Percentiles rank a stretch among this genome's conserved stretches.
Evolutionary conservation across 2,888 invertebrate genomes (phyloP).

Genomic region (Hipparchia semele): DNA sequence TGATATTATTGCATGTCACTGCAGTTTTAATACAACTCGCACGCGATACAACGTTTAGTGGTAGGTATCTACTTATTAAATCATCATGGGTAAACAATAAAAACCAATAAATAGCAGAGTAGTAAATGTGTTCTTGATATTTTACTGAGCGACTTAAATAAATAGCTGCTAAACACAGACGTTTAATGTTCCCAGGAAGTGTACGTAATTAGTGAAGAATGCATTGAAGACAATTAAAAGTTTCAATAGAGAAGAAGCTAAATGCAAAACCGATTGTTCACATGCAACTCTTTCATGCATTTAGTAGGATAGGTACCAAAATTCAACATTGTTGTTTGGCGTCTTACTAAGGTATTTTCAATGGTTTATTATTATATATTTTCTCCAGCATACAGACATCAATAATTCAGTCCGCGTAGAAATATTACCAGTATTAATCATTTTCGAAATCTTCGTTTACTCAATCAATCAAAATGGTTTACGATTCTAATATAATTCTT

Average conservation of each 20-base stretch:
- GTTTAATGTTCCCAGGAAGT: too few species aligned
- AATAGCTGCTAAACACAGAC: too few species aligned
- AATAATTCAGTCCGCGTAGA: conserved; percentile 10
- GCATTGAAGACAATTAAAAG: background rate
- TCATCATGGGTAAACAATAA: conserved; percentile 2
- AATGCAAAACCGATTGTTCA: too few species aligned
- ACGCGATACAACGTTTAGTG: conserved; percentile 10
- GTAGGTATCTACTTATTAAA: background rate
- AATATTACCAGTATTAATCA: conserved; percentile 10
- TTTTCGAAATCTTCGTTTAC: conserved; percentile 5
- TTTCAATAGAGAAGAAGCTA: too few species aligned
- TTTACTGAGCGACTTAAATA: too few species aligned
- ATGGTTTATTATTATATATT: background rate
- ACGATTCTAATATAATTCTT: background rate
- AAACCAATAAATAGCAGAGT: background rate
- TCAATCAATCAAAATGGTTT: conserved; percentile 17
- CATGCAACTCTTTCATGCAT: too few species aligned
- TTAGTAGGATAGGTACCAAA: too few species aligned
- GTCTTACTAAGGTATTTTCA: too few species aligned
- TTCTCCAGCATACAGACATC: conserved; percentile 1
- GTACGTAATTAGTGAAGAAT: too few species aligned
- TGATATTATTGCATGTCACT: conserved; percentile 16
- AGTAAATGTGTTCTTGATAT: too few species aligned
- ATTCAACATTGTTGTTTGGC: too few species aligned
- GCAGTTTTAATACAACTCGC: conserved; percentile 2